Conservation (phyloP, 2,797 vertebrate species). For the Poeciliopsis paucimaculata region DNA sequence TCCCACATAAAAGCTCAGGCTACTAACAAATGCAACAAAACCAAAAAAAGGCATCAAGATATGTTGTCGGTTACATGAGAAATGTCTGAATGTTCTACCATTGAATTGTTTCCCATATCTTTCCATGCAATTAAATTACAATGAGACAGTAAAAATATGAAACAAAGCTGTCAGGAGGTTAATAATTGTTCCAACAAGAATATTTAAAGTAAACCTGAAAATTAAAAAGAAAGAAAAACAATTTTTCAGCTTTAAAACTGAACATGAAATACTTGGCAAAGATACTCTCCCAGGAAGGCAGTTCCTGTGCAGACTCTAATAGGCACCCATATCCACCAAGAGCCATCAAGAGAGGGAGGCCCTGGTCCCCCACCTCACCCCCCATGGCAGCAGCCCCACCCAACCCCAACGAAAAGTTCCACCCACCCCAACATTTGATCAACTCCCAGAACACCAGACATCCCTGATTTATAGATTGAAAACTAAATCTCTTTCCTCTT, state of each 20-base stretch:
- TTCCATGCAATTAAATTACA: background rate
- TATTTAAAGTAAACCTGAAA: too few species aligned
- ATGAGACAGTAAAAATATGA: background rate
- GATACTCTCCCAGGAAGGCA: background rate
- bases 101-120: background rate
- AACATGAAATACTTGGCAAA: background rate
- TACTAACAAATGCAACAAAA: background rate
- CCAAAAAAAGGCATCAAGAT: background rate
- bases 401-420: too few species aligned
- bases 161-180: background rate
- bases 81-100: background rate
- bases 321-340: too few species aligned
- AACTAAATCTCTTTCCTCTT: background rate
- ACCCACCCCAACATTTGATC: too few species aligned
- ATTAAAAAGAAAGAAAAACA: too few species aligned
- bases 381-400: too few species aligned
- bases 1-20: background rate
- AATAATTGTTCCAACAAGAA: background rate
- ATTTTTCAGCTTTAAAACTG: background rate
- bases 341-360: too few species aligned
- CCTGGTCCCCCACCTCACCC: fast-evolving
- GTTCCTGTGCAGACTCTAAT: too few species aligned
- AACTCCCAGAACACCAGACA: too few species aligned
- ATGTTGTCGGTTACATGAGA: background rate
- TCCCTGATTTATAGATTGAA: too few species aligned